Percentiles rank a stretch among this genome's conserved stretches.
phyloP scores from a whole-genome alignment of 2,888 invertebrate genomes.

The Tridacna gigas region DNA sequence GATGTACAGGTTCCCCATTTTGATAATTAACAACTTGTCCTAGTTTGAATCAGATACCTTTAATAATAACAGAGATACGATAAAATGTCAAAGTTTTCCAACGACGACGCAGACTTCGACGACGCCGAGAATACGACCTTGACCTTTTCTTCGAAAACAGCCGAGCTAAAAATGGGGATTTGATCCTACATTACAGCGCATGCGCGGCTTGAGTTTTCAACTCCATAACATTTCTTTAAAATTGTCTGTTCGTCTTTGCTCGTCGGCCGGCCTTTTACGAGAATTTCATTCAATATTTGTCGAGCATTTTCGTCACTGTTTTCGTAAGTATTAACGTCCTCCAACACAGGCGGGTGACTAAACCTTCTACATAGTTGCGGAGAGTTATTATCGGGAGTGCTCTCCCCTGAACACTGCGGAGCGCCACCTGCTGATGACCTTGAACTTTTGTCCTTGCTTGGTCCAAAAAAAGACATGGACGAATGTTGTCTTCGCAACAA shows the following conservation, averaged over 20 bases:
- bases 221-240: slow-evolving; percentile 33
- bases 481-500: slow-evolving; percentile 48
- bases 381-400: slow-evolving; percentile 9
- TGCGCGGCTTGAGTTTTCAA: slow-evolving; percentile 50
- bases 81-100: too few species aligned
- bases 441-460: slow-evolving; percentile 15
- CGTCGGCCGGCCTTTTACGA: slow-evolving; percentile 28
- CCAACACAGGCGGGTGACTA: slow-evolving; percentile 9
- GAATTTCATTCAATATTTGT: slow-evolving; percentile 9
- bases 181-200: slow-evolving; percentile 54
- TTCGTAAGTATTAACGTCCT: neutral
- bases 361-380: slow-evolving; percentile 7
- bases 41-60: too few species aligned
- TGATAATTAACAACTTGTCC: too few species aligned
- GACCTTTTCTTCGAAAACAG: too few species aligned
- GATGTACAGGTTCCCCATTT: too few species aligned
- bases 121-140: too few species aligned
- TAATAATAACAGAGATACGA: too few species aligned
- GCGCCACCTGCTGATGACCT: neutral
- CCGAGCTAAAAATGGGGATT: too few species aligned
- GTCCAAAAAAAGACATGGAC: slow-evolving; percentile 44
- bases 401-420: slow-evolving; percentile 1
- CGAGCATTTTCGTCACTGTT: neutral
- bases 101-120: too few species aligned
- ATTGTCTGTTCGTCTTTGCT: slow-evolving; percentile 45